Evolutionary conservation across 2,888 invertebrate genomes (phyloP), one percentile per base, ranked within the genome.

Genomic region (Argynnis bischoffii): DNA sequence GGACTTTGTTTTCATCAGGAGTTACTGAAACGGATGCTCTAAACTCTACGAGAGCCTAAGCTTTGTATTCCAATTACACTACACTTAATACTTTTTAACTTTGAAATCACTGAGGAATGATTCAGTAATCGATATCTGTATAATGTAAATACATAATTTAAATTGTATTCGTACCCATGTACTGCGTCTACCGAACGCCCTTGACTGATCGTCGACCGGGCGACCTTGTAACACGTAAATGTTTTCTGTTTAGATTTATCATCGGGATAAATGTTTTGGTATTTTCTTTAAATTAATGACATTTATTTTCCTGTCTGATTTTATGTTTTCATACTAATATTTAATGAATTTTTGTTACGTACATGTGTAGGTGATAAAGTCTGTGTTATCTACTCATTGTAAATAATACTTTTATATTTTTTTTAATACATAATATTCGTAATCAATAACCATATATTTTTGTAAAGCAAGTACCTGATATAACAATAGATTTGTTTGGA

Each of bases 121-220:
- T 64, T 71, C 66, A 71, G 68, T 72, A 68, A 73, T 72, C 66
- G 72, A 65, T 75, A 73, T 69, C 75, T 75, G 57, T 57, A 67
- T 72, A 73, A 74, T 71, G 82, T 80, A 82, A 85, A 86, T 41
- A 41, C 35, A 41, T 81, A 82, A 81, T 81, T 75, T 75, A 76
- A 77, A 78, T 80, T 66, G 78, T 78, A 79, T 81, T 71, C 76
- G 77, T 78, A 75, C 73, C 74, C 81, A 82, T 81, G 79, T 83
- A 82, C 78, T 75, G 79, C 79, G 88, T 89, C 85, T 89, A 88
- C 88, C 80, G 86, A 86, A 85, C 85, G 92, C 89, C 92, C 92
- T 91, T 91, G 92, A 92, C 91, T 90, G 84, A 78, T 79, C 85
- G 85, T 76, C 86, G 90, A 89, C 92, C 89, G 89, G 89, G 76